Evolutionary conservation across 1,140 invertebrate genomes (phyloP).

Genomic region (Macrobrachium rosenbergii): DNA sequence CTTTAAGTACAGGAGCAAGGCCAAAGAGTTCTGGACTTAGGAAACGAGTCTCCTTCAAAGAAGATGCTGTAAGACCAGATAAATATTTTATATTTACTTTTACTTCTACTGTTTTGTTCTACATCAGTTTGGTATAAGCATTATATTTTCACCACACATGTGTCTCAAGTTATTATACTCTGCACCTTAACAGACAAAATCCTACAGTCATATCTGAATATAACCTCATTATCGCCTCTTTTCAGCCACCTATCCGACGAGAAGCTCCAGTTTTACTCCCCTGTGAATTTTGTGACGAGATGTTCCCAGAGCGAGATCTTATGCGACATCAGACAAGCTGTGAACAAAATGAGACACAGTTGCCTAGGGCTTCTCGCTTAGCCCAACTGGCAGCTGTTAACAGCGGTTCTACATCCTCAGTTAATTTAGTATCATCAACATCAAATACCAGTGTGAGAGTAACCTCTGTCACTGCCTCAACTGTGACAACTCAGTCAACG

Average conservation of each 20-base stretch:
- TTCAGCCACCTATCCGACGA: constrained; percentile 53
- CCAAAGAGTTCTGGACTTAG: constrained; percentile 64
- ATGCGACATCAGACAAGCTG: constrained; percentile 66
- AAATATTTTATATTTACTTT: background rate
- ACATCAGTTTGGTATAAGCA: background rate
- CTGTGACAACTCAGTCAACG: background rate
- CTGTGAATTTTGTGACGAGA: constrained; percentile 65
- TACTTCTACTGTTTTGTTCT: background rate
- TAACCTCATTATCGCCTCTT: background rate
- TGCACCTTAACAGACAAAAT: no score
- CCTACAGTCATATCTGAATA: no score
- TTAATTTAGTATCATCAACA: no score
- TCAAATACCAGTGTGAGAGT: no score
- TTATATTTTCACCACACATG: background rate
- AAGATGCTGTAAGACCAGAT: constrained; percentile 54
- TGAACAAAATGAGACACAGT: constrained; percentile 65
- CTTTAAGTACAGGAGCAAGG: constrained; percentile 58
- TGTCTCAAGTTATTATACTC: background rate
- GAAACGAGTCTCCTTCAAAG: constrained; percentile 66
- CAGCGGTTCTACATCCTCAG: background rate
- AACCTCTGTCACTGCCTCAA: background rate
- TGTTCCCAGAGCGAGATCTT: constrained; percentile 64
- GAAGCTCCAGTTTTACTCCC: constrained; percentile 64
- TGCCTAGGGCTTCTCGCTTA: constrained; percentile 53
- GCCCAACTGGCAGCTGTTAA: constrained; percentile 28